These are phyloP conservation scores for Lampris incognitus DNA, from an alignment of 2,113 vertebrate species.

Conservation along the genomic window DNA sequence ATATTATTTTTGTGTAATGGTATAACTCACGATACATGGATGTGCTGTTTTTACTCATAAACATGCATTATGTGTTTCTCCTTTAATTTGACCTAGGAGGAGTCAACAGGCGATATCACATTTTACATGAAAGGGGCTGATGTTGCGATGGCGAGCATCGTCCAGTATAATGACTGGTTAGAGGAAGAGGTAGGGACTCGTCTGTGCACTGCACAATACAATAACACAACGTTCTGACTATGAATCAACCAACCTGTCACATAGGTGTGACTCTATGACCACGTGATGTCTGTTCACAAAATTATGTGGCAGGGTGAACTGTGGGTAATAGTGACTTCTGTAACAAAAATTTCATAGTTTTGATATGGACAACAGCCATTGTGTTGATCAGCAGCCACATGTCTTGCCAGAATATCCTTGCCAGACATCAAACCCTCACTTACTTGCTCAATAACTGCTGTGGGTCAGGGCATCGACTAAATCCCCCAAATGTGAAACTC, in stretches of 20 bases:
- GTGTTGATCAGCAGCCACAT: neutral
- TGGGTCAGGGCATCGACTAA: too few relatives aligned
- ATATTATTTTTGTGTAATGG: too few relatives aligned
- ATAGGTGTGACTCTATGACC: too few relatives aligned
- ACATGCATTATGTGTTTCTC: neutral
- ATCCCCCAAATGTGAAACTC: too few relatives aligned
- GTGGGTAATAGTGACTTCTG: too few relatives aligned
- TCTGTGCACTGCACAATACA: too few relatives aligned
- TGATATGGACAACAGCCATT: neutral
- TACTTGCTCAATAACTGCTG: too few relatives aligned
- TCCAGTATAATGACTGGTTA: slow-evolving; percentile 98
- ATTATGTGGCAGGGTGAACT: slow-evolving; percentile 1
- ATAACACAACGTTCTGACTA: too few relatives aligned
- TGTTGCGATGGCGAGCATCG: slow-evolving; percentile 94
- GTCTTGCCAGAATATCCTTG: too few relatives aligned
- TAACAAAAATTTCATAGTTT: neutral
- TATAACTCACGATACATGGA: neutral
- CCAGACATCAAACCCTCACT: too few relatives aligned
- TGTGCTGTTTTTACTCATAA: neutral
- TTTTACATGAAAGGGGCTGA: slow-evolving; percentile 99
- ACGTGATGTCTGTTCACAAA: neutral
- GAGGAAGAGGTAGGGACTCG: slow-evolving; percentile 91
- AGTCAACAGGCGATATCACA: slow-evolving; percentile 93
- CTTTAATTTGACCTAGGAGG: slow-evolving; percentile 83
- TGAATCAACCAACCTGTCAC: too few relatives aligned